These are phyloP conservation scores for Motacilla tschutschensis DNA, from an alignment of 2,113 vertebrate species.

Conservation along the genomic window DNA sequence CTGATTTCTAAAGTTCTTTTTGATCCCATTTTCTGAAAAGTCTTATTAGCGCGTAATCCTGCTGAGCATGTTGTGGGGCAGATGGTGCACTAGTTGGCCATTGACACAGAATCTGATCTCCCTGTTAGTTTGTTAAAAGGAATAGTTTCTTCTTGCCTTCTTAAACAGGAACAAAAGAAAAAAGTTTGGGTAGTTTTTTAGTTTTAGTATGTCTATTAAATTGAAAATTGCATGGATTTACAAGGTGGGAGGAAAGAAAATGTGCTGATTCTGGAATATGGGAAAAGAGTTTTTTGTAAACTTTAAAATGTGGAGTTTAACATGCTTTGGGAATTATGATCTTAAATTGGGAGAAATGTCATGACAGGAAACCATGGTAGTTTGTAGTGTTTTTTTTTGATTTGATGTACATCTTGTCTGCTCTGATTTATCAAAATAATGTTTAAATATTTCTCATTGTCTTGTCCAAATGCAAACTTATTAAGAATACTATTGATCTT, in stretches of 20 bases:
- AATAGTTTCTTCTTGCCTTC: constrained; percentile 9
- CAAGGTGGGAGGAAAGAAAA: not conserved
- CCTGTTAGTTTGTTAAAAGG: constrained; percentile 29
- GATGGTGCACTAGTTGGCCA: constrained; percentile 39
- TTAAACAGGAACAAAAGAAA: not conserved
- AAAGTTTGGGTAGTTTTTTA: not conserved
- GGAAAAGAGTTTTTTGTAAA: not conserved
- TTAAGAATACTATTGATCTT: not conserved
- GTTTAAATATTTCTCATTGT: not conserved
- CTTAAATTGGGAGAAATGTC: not conserved
- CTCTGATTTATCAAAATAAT: not conserved
- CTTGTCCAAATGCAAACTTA: not conserved
- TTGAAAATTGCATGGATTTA: not conserved
- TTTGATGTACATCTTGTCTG: not conserved
- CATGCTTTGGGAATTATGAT: not conserved
- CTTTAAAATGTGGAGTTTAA: not conserved
- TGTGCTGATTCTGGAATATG: not conserved
- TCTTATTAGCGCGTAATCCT: constrained; percentile 55
- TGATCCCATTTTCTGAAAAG: constrained; percentile 60
- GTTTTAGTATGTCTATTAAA: not conserved
- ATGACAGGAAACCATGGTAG: not conserved
- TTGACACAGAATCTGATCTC: constrained; percentile 39
- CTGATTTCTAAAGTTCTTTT: constrained; percentile 54
- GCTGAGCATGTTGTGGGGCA: constrained; percentile 36
- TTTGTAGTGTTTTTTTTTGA: not conserved